Evolutionary conservation across 2,888 invertebrate genomes (phyloP).

Genomic region (Stenoptilia bipunctidactyla): DNA sequence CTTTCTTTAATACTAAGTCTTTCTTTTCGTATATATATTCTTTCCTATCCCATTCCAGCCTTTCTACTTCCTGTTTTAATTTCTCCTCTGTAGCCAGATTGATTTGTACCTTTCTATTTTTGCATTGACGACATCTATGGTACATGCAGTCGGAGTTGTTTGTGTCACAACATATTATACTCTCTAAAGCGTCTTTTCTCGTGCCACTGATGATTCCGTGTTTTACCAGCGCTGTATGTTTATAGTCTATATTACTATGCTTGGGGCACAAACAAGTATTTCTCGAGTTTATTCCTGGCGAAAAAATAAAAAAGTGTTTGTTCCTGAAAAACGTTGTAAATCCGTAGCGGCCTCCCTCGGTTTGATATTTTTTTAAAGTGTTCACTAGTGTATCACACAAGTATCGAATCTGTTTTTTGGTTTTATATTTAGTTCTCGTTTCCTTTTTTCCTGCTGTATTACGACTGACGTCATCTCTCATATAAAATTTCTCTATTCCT

Average conservation of each 20-base stretch:
- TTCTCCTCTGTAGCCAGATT: slow-evolving; percentile 6
- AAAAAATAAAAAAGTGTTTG: too few relatives aligned
- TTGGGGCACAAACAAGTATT: too few relatives aligned
- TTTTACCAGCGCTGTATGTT: slow-evolving; percentile 1
- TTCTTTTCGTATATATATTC: slow-evolving; percentile 1
- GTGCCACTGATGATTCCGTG: slow-evolving; percentile 4
- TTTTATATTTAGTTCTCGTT: too few relatives aligned
- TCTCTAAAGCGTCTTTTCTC: slow-evolving; percentile 2
- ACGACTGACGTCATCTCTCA: too few relatives aligned
- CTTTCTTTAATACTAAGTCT: not conserved
- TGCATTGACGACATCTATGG: slow-evolving; percentile 4
- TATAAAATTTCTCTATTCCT: too few relatives aligned
- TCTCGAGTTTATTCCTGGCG: too few relatives aligned
- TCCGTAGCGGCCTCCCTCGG: too few relatives aligned
- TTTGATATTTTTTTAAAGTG: too few relatives aligned
- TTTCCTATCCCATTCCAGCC: slow-evolving; percentile 1
- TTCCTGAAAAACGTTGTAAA: too few relatives aligned
- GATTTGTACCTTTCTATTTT: slow-evolving; percentile 6
- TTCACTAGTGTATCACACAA: too few relatives aligned
- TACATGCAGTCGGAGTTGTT: slow-evolving; percentile 4
- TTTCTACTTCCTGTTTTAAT: slow-evolving; percentile 2
- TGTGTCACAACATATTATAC: slow-evolving; percentile 3
- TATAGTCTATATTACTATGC: slow-evolving; percentile 4
- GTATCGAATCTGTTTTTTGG: too few relatives aligned
- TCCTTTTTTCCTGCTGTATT: too few relatives aligned